Base-by-base conservation (phyloP, 2,797 vertebrate species). In the Spinus pinus region DNA sequence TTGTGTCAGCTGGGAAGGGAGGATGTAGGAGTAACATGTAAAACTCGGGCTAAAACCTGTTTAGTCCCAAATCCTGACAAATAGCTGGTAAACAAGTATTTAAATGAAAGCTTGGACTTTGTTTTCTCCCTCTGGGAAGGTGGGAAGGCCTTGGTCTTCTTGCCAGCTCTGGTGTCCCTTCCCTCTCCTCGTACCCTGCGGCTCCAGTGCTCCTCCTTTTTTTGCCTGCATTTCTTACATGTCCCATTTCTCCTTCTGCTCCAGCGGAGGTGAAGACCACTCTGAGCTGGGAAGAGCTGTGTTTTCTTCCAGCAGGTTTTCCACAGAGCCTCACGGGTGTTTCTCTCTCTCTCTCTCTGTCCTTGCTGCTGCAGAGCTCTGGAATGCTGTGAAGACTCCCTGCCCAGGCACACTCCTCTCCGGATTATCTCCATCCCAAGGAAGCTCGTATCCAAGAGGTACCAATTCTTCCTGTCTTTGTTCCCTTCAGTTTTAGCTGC, bases 341-440 rank as follows among this genome's bases (percentile, higher is more conserved):
- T 72, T 54, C 30, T 78, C 25, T 78, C 25, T 78, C 16, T 70
- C 56, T 88, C 54, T 81, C 20, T 89, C 31, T 90, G 30, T 69
- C 11, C 50, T 78, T 22, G 61, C 60, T 82, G 22, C 54, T 79
- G 53, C 91, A 96, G 96, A 91, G 39, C 47, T 49, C 96, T 96
- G 96, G 96, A 93, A 97, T 96, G 97, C 95, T 96, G 93, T 97
- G 97, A 97, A 93, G 94, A 96, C 64, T 88, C 85, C 15, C 33
- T 73, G 89, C 81, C 90, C 93, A 88, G 94, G 86, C 88, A 80
- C 44, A 87, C 82, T 69, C 56, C 65, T 42, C 64, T 88, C 73
- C 3, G 16, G 80, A 81, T 65, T 66, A 31, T 81, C 94, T 93
- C 88, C 95, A 81, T 44, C 92, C 11, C 7, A 85, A 96, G 94